phyloP scores from a whole-genome alignment of 2,113 vertebrate species.

The Stigmatopora nigra region DNA sequence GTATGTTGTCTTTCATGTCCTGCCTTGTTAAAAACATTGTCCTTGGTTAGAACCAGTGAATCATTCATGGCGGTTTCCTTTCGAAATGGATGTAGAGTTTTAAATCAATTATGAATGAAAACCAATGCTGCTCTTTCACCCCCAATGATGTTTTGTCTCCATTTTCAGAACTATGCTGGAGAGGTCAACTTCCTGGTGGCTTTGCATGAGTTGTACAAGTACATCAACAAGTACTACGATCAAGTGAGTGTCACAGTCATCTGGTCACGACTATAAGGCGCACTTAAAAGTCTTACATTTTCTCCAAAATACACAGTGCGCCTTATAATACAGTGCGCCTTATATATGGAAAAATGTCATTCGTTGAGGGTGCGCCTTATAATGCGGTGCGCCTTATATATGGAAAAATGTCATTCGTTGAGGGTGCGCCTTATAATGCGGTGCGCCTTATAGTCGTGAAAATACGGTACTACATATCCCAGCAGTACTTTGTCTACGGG shows the following conservation, averaged over 20 bases:
- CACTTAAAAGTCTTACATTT: too few relatives aligned
- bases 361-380: too few relatives aligned
- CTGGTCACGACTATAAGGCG: too few relatives aligned
- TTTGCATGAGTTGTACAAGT: constrained; percentile 93
- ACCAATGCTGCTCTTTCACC: constrained; percentile 9
- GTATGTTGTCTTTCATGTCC: constrained; percentile 60
- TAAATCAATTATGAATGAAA: constrained; percentile 33
- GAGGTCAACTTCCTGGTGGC: constrained; percentile 92
- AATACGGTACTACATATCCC: too few relatives aligned
- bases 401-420: too few relatives aligned
- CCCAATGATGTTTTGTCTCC: constrained; percentile 13
- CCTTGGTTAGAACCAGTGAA: constrained; percentile 14
- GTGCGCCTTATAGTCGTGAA: too few relatives aligned
- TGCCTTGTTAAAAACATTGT: not conserved
- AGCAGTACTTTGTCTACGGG: too few relatives aligned
- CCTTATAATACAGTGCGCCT: too few relatives aligned
- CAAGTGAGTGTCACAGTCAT: constrained; percentile 73
- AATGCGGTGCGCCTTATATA: too few relatives aligned
- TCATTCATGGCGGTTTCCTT: constrained; percentile 7
- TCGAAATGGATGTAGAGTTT: constrained; percentile 12
- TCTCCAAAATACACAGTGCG: too few relatives aligned
- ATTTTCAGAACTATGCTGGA: constrained; percentile 82
- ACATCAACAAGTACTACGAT: constrained; percentile 98
- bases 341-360: too few relatives aligned
- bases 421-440: too few relatives aligned